phyloP scores from a whole-genome alignment of 2,113 vertebrate species.

The Bubalus kerabau region DNA sequence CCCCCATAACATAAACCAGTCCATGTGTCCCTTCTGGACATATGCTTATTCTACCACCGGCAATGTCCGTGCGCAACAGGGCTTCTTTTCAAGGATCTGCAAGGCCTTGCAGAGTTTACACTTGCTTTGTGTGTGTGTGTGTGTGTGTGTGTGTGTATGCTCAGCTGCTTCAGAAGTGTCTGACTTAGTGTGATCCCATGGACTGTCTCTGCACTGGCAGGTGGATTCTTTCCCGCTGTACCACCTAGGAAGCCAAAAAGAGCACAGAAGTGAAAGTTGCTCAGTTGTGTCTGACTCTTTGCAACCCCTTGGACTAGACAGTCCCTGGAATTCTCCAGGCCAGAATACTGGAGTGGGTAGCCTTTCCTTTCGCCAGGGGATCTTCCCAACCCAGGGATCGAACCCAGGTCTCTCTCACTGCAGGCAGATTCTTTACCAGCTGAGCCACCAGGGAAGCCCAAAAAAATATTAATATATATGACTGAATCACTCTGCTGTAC shows the following conservation, averaged over 20 bases:
- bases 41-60: not conserved
- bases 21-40: not conserved
- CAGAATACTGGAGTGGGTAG: not conserved
- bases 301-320: not conserved
- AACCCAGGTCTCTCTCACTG: not conserved
- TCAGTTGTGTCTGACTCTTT: not conserved
- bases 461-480: not conserved
- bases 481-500: not conserved
- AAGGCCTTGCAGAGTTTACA: not conserved
- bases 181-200: not conserved
- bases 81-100: not conserved
- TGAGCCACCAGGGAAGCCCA: not conserved
- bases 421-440: not conserved
- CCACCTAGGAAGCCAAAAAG: not conserved
- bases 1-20: not conserved
- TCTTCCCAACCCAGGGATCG: not conserved
- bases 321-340: not conserved
- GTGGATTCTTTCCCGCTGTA: not conserved
- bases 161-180: not conserved
- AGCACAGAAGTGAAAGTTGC: not conserved
- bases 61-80: accelerated
- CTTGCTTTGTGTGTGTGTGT: not conserved
- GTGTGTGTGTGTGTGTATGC: not conserved
- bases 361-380: not conserved
- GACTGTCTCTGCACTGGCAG: not conserved